Evolutionary conservation across 2,113 vertebrate genomes (phyloP).

Genomic region (Lepidothrix coronata): DNA sequence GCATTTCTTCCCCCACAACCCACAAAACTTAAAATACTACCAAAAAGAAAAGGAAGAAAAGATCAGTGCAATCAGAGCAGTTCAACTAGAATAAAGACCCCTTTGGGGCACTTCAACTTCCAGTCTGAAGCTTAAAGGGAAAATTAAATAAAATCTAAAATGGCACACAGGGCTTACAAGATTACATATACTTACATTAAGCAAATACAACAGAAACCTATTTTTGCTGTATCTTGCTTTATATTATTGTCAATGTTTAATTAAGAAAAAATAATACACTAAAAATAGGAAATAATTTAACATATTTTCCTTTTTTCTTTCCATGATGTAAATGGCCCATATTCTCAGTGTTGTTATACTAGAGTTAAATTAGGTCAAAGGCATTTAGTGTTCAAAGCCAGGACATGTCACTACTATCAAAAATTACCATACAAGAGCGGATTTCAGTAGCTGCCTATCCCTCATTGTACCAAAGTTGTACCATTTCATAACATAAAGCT

Average conservation of each 20-base stretch:
- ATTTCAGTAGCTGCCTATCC: neutral
- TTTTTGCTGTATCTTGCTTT: neutral
- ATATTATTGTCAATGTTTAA: neutral
- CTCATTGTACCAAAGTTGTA: neutral
- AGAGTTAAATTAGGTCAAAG: neutral
- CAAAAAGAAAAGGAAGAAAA: neutral
- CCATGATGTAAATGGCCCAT: neutral
- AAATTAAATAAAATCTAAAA: constrained; percentile 23
- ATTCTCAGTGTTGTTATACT: neutral
- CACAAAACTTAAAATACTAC: neutral
- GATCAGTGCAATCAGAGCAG: neutral
- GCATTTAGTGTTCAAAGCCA: neutral
- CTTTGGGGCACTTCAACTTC: neutral
- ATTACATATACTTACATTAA: neutral
- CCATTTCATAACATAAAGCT: neutral
- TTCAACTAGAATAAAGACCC: constrained; percentile 11
- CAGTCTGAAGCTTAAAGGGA: neutral
- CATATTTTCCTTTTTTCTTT: neutral
- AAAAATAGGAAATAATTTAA: neutral
- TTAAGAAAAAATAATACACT: neutral
- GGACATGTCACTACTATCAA: neutral
- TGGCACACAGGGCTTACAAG: neutral
- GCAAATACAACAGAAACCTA: neutral
- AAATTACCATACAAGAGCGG: neutral
- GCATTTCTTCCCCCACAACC: neutral